Conservation (phyloP, 2,797 vertebrate species). For the Heliangelus exortis region DNA sequence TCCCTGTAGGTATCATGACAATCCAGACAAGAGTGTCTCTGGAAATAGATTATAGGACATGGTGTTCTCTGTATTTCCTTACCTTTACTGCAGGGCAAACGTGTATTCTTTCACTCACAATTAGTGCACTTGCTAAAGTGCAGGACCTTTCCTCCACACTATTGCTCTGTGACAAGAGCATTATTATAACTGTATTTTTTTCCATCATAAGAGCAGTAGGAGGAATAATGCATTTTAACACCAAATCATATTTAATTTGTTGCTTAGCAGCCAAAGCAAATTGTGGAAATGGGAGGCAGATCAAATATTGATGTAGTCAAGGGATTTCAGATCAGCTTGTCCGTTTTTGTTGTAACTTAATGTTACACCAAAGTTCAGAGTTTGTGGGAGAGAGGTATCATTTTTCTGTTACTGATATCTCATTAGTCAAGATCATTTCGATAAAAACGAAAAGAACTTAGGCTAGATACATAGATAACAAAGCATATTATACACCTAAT, state of each 20-base stretch:
- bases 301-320: conserved; percentile 22
- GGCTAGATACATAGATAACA: not conserved
- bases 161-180: not conserved
- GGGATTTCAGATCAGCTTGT: conserved; percentile 25
- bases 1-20: not conserved
- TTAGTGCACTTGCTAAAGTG: not conserved
- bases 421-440: not conserved
- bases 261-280: conserved; percentile 75
- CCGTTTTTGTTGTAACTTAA: not conserved
- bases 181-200: conserved; percentile 44
- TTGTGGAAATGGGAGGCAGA: conserved; percentile 54
- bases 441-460: not conserved
- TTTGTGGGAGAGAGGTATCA: not conserved
- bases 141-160: not conserved
- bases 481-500: not conserved
- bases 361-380: not conserved
- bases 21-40: not conserved
- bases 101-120: not conserved
- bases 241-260: conserved; percentile 69
- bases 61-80: not conserved
- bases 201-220: conserved; percentile 41
- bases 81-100: not conserved
- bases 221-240: conserved; percentile 65
- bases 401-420: not conserved
- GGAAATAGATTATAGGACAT: not conserved